Conservation (phyloP, 2,113 vertebrate species). For the Labeo catla region DNA sequence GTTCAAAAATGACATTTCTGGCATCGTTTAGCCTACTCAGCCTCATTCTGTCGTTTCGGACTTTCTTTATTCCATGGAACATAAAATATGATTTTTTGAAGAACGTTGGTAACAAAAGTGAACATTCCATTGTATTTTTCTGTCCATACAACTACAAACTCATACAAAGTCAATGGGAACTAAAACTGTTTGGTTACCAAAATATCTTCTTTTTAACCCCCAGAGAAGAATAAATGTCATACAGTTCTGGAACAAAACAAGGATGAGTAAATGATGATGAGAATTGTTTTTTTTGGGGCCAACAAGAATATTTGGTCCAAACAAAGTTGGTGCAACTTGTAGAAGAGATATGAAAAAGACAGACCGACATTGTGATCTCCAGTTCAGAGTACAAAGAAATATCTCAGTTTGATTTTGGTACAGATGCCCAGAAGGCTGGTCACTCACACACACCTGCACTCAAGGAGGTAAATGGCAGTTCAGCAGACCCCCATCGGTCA, state of each 20-base stretch:
- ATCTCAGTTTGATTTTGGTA: not conserved
- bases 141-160: not conserved
- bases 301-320: not conserved
- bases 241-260: not conserved
- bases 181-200: not conserved
- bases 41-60: not conserved
- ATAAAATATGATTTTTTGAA: not conserved
- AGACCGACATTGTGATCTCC: not conserved
- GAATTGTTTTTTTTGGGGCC: not conserved
- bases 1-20: too few species aligned
- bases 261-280: not conserved
- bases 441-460: not conserved
- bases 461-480: not conserved
- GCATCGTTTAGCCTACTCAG: not conserved
- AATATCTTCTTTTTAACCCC: too few species aligned
- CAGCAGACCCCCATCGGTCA: not conserved
- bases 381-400: not conserved
- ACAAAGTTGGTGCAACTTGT: not conserved
- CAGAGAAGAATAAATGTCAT: too few species aligned
- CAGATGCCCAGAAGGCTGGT: not conserved
- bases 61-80: not conserved
- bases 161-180: not conserved
- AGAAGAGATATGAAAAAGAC: not conserved
- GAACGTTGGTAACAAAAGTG: not conserved
- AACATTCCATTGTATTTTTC: not conserved